phyloP scores from a whole-genome alignment of 2,797 vertebrate species.

The Danio choprae region DNA sequence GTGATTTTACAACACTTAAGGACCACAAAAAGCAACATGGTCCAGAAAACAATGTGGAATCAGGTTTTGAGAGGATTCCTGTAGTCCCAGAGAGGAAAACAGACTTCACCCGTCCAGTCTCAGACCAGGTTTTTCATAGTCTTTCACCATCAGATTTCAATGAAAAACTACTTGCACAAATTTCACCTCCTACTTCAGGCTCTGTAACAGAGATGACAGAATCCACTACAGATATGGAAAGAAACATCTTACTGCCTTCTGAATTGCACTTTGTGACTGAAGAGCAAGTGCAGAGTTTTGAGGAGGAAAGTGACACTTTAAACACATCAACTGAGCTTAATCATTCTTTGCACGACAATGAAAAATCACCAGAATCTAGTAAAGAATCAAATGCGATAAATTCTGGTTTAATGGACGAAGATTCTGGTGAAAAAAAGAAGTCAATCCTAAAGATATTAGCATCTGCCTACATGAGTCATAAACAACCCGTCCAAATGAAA shows the following conservation, averaged over 20 bases:
- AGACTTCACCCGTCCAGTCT: background rate
- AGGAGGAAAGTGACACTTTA: slow-evolving; percentile 6
- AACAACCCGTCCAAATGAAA: slow-evolving; percentile 52
- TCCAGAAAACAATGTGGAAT: background rate
- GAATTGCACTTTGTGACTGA: slow-evolving; percentile 44
- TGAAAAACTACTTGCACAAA: slow-evolving; percentile 52
- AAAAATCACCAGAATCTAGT: slow-evolving; percentile 4
- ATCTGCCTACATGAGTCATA: slow-evolving; percentile 75
- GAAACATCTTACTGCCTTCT: background rate
- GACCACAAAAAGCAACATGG: slow-evolving; percentile 5
- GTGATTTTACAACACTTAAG: background rate
- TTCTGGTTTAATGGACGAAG: background rate
- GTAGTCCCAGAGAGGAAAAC: slow-evolving; percentile 6
- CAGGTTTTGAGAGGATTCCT: background rate
- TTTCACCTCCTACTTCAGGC: slow-evolving; percentile 47
- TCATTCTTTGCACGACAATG: slow-evolving; percentile 3
- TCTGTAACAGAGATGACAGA: slow-evolving; percentile 46
- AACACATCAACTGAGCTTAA: background rate
- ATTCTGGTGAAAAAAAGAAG: slow-evolving; percentile 57
- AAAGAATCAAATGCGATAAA: slow-evolving; percentile 9
- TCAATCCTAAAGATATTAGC: slow-evolving; percentile 77
- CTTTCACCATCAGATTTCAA: slow-evolving; percentile 58
- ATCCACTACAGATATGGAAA: background rate
- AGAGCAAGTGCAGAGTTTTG: slow-evolving; percentile 46
- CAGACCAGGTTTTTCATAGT: slow-evolving; percentile 38